These are phyloP conservation scores for Myotis pilosus DNA, from an alignment of 2,797 vertebrate species.

Conservation along the genomic window DNA sequence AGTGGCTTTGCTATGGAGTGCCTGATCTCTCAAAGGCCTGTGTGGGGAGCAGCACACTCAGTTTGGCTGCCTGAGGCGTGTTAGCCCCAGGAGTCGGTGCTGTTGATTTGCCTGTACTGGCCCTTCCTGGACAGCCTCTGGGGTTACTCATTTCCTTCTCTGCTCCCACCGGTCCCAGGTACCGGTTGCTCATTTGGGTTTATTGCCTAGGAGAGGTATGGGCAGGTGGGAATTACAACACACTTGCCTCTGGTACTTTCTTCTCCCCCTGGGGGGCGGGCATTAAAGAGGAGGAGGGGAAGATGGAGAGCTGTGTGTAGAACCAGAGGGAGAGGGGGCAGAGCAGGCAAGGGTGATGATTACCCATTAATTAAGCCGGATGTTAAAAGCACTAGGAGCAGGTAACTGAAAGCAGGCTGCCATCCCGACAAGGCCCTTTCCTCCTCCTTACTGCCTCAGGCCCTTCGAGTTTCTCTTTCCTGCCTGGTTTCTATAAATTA, in stretches of 20 bases:
- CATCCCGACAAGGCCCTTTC: not conserved
- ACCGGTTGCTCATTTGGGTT: not conserved
- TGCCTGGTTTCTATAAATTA: not conserved
- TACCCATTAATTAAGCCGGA: not conserved
- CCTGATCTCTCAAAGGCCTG: not conserved
- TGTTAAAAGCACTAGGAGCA: not conserved
- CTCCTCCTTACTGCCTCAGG: not conserved
- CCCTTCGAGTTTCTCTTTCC: not conserved
- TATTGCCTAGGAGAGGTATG: not conserved
- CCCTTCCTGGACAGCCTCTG: not conserved
- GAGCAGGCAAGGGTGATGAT: no score
- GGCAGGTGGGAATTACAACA: not conserved
- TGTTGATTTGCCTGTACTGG: not conserved
- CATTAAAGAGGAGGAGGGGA: not conserved
- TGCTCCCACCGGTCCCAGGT: not conserved
- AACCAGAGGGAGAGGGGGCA: not conserved
- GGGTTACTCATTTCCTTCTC: not conserved
- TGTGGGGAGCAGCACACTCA: fast-evolving
- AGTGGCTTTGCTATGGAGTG: not conserved
- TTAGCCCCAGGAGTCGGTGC: not conserved
- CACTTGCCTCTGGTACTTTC: not conserved
- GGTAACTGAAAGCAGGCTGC: not conserved
- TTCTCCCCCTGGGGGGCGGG: not conserved
- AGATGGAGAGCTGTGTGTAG: not conserved
- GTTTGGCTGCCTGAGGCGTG: not conserved